Conservation (phyloP, 2,888 invertebrate species). For the Prosopocoilus inquinatus region DNA sequence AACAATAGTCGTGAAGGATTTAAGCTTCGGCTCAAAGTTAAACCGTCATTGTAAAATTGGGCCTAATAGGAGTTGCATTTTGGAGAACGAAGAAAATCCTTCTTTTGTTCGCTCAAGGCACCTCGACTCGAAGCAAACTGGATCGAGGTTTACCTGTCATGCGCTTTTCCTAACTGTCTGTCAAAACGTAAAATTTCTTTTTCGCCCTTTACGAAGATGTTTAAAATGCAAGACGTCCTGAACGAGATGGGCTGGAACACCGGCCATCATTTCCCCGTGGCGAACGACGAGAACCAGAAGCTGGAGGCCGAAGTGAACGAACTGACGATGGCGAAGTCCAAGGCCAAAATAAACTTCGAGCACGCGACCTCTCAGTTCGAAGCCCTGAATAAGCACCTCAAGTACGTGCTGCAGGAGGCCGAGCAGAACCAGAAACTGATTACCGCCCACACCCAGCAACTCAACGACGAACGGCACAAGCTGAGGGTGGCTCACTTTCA, state of each 20-base stretch:
- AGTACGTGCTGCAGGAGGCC: slow-evolving; percentile 55
- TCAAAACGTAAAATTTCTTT: too few relatives aligned
- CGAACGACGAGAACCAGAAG: slow-evolving; percentile 68
- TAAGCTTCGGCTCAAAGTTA: too few relatives aligned
- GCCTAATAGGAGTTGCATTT: too few relatives aligned
- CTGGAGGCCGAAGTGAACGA: slow-evolving; percentile 56
- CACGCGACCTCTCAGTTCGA: slow-evolving; percentile 43
- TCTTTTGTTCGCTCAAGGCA: too few relatives aligned
- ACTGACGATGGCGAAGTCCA: slow-evolving; percentile 52
- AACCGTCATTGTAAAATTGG: too few relatives aligned
- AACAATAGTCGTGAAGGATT: too few relatives aligned
- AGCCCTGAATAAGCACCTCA: slow-evolving; percentile 51
- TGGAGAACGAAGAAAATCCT: too few relatives aligned
- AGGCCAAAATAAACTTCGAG: slow-evolving; percentile 51
- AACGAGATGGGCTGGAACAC: slow-evolving; percentile 72
- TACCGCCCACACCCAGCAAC: slow-evolving; percentile 66
- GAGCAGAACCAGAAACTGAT: slow-evolving; percentile 65
- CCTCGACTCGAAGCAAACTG: too few relatives aligned
- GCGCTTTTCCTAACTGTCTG: too few relatives aligned
- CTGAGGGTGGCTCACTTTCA: slow-evolving; percentile 46
- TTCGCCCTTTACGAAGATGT: too few relatives aligned
- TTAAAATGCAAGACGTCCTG: slow-evolving; percentile 53
- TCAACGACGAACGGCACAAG: slow-evolving; percentile 64
- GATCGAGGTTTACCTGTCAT: too few relatives aligned
- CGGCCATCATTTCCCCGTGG: slow-evolving; percentile 76